These are phyloP conservation scores for Volucella bombylans DNA, from an alignment of 2,888 invertebrate species.

Conservation along the genomic window DNA sequence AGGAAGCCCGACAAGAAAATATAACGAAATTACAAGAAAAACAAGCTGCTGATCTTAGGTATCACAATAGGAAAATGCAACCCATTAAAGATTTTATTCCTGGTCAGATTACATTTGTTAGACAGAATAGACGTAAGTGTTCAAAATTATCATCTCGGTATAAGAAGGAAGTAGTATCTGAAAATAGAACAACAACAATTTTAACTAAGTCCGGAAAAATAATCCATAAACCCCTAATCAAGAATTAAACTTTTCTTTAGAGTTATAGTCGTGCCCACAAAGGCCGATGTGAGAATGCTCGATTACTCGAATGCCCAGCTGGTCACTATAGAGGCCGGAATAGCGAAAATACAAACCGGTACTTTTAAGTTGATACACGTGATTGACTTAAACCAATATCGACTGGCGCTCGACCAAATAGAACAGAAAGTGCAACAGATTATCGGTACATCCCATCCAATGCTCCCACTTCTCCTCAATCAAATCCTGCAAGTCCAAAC, in stretches of 20 bases:
- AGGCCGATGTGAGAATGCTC: too few relatives aligned
- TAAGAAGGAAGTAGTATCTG: constrained; percentile 47
- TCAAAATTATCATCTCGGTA: constrained; percentile 9
- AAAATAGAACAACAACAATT: constrained; percentile 6
- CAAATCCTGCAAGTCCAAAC: background rate
- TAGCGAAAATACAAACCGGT: background rate
- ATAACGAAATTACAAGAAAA: constrained; percentile 60
- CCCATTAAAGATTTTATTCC: constrained; percentile 46
- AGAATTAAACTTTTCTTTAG: too few relatives aligned
- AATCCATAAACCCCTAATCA: background rate
- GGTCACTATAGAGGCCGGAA: too few relatives aligned
- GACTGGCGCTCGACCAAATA: background rate
- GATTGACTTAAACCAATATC: constrained; percentile 18
- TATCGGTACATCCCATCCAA: constrained; percentile 7
- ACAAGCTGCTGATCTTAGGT: constrained; percentile 46
- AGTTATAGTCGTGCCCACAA: too few relatives aligned
- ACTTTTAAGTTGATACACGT: constrained; percentile 45
- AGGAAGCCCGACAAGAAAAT: constrained; percentile 40
- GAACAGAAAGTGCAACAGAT: constrained; percentile 1
- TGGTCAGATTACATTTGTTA: constrained; percentile 52
- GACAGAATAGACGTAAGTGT: constrained; percentile 41
- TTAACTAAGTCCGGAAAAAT: too few relatives aligned
- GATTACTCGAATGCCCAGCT: too few relatives aligned
- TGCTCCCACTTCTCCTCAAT: background rate
- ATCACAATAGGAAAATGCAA: constrained; percentile 58